phyloP scores from a whole-genome alignment of 1,140 invertebrate species.

The Teleogryllus occipitalis region DNA sequence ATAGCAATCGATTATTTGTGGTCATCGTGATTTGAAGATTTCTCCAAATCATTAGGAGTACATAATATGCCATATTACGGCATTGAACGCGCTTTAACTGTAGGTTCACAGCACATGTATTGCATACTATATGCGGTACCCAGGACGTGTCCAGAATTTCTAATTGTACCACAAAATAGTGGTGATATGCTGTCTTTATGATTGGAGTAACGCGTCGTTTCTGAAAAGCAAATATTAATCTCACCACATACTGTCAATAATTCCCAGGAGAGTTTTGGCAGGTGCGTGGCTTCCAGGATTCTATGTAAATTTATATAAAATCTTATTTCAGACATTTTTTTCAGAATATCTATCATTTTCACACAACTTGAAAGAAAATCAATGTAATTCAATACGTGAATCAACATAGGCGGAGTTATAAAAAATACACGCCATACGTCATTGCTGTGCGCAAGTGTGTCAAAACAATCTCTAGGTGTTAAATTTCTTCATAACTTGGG shows the following conservation, averaged over 20 bases:
- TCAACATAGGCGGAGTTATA: not conserved
- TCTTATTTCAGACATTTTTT: too few species aligned
- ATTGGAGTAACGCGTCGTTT: conserved; percentile 19
- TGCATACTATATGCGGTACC: conserved; percentile 21
- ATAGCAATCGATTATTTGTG: conserved; percentile 17
- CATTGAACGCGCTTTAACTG: conserved; percentile 13
- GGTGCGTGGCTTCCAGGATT: not conserved
- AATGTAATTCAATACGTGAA: not conserved
- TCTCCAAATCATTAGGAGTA: conserved; percentile 18
- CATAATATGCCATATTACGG: conserved; percentile 10
- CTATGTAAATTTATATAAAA: not conserved
- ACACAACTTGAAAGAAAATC: not conserved
- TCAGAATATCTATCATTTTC: too few species aligned
- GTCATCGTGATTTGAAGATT: conserved; percentile 10
- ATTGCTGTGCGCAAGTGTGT: not conserved
- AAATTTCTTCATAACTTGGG: not conserved
- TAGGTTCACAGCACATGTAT: conserved; percentile 11
- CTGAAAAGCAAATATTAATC: not conserved
- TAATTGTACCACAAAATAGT: conserved; percentile 23
- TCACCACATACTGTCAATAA: not conserved
- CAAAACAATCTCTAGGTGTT: not conserved
- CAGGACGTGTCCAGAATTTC: conserved; percentile 23
- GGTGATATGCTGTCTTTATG: conserved; percentile 20
- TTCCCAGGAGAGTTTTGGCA: not conserved
- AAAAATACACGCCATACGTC: not conserved